Base-by-base conservation (phyloP, 2,888 invertebrate species). In the Noctua comes region DNA sequence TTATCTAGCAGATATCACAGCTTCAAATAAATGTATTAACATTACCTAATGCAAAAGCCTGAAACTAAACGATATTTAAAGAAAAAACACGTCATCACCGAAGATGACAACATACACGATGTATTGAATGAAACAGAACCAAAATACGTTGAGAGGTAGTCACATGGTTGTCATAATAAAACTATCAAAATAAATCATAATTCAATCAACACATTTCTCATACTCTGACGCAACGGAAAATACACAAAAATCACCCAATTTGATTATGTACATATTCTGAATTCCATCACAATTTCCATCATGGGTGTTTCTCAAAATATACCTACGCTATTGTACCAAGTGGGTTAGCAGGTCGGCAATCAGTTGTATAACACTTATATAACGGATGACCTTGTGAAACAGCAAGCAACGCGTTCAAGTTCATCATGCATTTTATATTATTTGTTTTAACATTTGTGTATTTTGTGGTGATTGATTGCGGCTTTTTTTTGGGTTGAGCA, bases 321-420 rank as follows among this genome's bases (percentile, higher is more conserved):
- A 46, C 43, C 43, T 18, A 72, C 76, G 59, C 76, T 86, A 64
- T 82, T 81, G 77, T 82, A 80, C 66, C 54, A 85, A 85, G 79
- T 90, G 75, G 90, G 90, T 88, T 84, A 88, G 57, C 64, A 62
- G 76, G 87, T 87, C 87, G 66, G 73, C 77, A 79, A 79, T 70
- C 48, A 65, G 74, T 86, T 86, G 77, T 78, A 82, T 85, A 86
- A 86, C 40, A 40, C 65, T 85, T 86, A 87, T 82, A 73, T 77
- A 86, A 86, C 27, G 27, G 10, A 36, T 88, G 88, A 88, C 88
- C 88, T 88, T 88, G 88, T 88, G 81, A 76, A 88, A 88, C 65
- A 71, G 66, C 81, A 68, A 68, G 36, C 64, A 48, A 77, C 75
- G 73, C 83, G 87, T 88, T 87, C 88, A 88, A 88, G 88, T 88